phyloP scores from a whole-genome alignment of 2,888 invertebrate species.

The Apotomis betuletana region DNA sequence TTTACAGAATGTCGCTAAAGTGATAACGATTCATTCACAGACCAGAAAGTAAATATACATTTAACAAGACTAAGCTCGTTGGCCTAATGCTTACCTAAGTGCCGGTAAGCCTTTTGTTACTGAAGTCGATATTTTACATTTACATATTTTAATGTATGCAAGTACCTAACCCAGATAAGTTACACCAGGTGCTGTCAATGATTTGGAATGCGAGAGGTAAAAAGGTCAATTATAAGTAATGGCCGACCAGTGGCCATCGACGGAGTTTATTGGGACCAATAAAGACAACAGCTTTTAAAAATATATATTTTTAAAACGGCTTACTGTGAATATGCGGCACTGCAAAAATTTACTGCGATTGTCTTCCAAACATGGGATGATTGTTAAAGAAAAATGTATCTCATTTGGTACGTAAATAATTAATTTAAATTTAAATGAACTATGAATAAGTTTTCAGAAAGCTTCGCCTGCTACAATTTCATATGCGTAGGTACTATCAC shows the following conservation, averaged over 20 bases:
- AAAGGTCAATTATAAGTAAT: conserved; percentile 55
- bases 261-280: conserved; percentile 50
- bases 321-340: conserved; percentile 7
- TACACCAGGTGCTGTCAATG: conserved; percentile 26
- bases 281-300: conserved; percentile 47
- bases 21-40: conserved; percentile 14
- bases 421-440: conserved; percentile 1
- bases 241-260: conserved; percentile 44
- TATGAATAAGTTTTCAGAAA: conserved; percentile 16
- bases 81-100: conserved; percentile 8
- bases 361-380: conserved; percentile 14
- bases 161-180: conserved; percentile 23
- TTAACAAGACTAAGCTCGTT: conserved; percentile 1
- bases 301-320: conserved; percentile 47
- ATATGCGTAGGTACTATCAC: conserved; percentile 14
- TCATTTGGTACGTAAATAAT: not conserved
- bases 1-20: conserved; percentile 1
- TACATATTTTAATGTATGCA: conserved; percentile 35
- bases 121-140: conserved; percentile 19
- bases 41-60: not conserved
- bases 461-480: not conserved
- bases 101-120: conserved; percentile 20
- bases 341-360: conserved; percentile 32
- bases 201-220: conserved; percentile 40
- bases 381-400: not conserved